These are phyloP conservation scores for Sylvicapra grimmia DNA, from an alignment of 2,113 vertebrate genomes.

Conservation along the genomic window DNA sequence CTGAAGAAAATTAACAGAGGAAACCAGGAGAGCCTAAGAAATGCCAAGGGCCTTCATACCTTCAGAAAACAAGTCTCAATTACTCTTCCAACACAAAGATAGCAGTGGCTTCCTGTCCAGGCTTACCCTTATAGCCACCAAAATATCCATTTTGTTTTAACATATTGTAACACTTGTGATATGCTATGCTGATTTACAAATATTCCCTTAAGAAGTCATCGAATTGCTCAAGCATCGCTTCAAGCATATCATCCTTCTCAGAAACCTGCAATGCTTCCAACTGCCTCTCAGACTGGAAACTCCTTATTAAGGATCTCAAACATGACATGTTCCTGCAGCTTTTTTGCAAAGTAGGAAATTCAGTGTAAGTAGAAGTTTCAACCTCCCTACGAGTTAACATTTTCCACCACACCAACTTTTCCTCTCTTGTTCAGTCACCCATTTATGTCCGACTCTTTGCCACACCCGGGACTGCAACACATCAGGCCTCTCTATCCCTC, in stretches of 20 bases:
- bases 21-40: not conserved
- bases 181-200: not conserved
- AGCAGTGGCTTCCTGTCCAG: not conserved
- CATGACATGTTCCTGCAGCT: not conserved
- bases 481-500: not conserved
- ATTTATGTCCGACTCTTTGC: not conserved
- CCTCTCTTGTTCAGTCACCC: not conserved
- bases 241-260: not conserved
- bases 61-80: not conserved
- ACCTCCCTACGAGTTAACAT: not conserved
- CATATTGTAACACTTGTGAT: not conserved
- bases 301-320: not conserved
- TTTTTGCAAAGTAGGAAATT: not conserved
- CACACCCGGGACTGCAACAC: not conserved
- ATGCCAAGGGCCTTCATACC: not conserved
- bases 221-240: not conserved
- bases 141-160: not conserved
- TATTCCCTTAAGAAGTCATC: not conserved
- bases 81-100: not conserved
- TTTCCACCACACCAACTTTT: not conserved
- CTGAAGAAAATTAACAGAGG: not conserved
- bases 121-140: not conserved
- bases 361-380: not conserved
- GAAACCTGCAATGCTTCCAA: not conserved
- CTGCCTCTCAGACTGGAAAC: not conserved